Evolutionary conservation across 2,797 vertebrate genomes (phyloP), one percentile per base, ranked within the genome.

Genomic region (Pangasius krempfi): DNA sequence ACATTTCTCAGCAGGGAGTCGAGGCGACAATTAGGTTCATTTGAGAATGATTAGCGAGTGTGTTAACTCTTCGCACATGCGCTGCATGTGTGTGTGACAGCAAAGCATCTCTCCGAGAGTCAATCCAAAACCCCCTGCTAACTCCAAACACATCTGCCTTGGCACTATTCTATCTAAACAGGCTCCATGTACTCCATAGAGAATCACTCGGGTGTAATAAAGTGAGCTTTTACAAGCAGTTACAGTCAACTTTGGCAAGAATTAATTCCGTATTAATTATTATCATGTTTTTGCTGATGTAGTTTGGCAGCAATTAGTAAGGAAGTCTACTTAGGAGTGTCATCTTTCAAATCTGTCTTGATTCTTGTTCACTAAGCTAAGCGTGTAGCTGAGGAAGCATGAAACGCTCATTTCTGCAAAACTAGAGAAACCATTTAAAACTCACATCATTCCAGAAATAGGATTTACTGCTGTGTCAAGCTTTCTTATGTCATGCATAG

Each of bases 31-130:
- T 92, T 91, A 92, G 87, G 79, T 89, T 91, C 87, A 91, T 91
- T 92, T 91, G 91, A 86, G 92, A 93, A 90, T 91, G 92, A 94
- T 94, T 91, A 92, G 87, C 87, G 91, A 92, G 90, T 86, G 92
- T 91, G 91, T 90, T 89, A 91, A 93, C 91, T 90, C 87, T 62
- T 89, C 56, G 66, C 82, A 91, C 85, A 37, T 58, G 89, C 86
- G 58, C 83, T 6, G 72, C 84, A 91, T 87, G 90, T 88, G 85
- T 91, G 89, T 92, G 86, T 92, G 89, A 90, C 88, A 92, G 82
- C 88, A 82, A 54, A 90, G 89, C 73, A 33, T 78, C 84, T 88
- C 86, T 89, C 78, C 37, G 40, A 84, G 78, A 87, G 78, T 86
- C 60, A 66, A 89, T 84, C 64, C 82, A 78, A 87, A 87, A 84